Percentiles rank a stretch among this genome's conserved stretches.
Evolutionary conservation across 2,113 vertebrate genomes (phyloP).

Genomic region (Cygnus atratus): DNA sequence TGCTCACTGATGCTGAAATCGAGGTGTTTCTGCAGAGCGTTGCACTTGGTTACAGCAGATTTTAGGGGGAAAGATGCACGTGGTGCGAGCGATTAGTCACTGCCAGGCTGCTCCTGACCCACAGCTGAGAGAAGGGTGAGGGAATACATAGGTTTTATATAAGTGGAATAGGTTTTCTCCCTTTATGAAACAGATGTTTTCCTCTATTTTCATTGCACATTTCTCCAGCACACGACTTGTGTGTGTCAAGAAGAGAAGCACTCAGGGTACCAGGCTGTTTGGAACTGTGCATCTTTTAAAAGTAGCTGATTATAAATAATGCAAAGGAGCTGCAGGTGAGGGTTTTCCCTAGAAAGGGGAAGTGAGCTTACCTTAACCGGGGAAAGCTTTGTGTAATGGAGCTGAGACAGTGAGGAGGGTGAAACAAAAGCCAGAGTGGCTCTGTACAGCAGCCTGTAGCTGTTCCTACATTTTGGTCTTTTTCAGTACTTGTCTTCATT

Average conservation of each 20-base stretch:
- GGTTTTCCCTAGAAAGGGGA: not conserved
- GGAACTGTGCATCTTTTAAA: not conserved
- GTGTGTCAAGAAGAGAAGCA: not conserved
- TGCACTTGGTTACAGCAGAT: not conserved
- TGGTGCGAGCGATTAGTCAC: not conserved
- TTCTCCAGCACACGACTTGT: not conserved
- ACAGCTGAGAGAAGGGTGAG: rapidly evolving
- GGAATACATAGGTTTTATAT: not conserved
- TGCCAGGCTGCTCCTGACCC: not conserved
- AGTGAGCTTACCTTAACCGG: not conserved
- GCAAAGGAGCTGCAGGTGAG: not conserved
- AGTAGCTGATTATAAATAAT: no score
- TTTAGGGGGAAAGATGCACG: rapidly evolving
- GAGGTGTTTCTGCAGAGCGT: not conserved
- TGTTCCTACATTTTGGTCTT: not conserved
- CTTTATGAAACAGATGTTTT: no score
- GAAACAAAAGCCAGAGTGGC: not conserved
- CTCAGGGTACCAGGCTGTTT: not conserved
- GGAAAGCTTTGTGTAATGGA: not conserved
- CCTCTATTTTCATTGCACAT: not conserved
- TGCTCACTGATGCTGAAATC: not conserved
- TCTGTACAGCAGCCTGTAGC: not conserved
- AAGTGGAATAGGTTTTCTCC: rapidly evolving
- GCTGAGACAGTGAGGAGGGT: not conserved
- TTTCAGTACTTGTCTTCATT: not conserved